Conservation (phyloP, 2,888 invertebrate species). For the Cacoxenus indagator region DNA sequence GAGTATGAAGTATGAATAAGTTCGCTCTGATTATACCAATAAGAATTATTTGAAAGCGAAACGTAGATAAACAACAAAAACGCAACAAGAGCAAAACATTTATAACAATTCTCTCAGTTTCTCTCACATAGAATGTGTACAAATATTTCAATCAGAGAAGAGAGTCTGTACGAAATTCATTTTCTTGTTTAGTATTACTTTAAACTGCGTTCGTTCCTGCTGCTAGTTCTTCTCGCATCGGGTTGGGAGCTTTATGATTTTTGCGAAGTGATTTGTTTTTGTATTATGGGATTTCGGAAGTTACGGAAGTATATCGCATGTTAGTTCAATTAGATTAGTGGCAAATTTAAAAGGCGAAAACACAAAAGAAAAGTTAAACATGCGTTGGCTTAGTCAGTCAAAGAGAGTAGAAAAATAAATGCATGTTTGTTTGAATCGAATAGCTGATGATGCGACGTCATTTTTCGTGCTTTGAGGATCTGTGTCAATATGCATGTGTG, state of each 20-base stretch:
- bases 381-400: background rate
- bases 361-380: background rate
- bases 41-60: too few relatives aligned
- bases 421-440: too few relatives aligned
- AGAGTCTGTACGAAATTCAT: too few relatives aligned
- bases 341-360: background rate
- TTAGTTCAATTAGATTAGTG: background rate
- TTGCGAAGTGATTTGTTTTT: background rate
- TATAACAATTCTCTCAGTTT: too few relatives aligned
- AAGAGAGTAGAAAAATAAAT: background rate
- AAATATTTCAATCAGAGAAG: too few relatives aligned
- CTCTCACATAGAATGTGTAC: too few relatives aligned
- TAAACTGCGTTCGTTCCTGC: background rate
- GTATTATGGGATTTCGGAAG: conserved; percentile 7
- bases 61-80: too few relatives aligned
- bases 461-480: too few relatives aligned
- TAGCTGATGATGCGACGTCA: background rate
- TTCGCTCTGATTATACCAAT: too few relatives aligned
- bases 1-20: too few relatives aligned
- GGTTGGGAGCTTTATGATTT: background rate
- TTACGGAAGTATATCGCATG: background rate
- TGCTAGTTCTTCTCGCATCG: background rate
- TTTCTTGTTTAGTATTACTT: too few relatives aligned
- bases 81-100: too few relatives aligned
- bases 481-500: background rate